Evolutionary conservation across 2,888 invertebrate species (phyloP), one percentile per base, ranked within the genome.

Genomic region (Pogonocherus hispidulus): DNA sequence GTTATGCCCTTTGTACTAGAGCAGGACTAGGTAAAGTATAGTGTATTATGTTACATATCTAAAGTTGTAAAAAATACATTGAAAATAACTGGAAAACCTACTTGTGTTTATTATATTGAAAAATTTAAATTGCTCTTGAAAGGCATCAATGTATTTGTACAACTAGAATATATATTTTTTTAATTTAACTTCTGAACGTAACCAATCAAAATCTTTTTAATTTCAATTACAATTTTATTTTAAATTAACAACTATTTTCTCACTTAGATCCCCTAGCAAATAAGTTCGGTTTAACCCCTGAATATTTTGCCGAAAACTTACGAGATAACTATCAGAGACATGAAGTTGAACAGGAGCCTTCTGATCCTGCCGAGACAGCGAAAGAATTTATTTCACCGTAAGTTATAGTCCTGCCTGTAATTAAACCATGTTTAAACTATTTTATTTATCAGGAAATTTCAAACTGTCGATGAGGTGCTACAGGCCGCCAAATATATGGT

Each of bases 221-320:
- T n/a, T n/a, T n/a, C n/a, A n/a, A n/a, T n/a, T n/a, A n/a, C n/a
- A n/a, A n/a, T n/a, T n/a, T n/a, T n/a, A n/a, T n/a, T n/a, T n/a
- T n/a, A n/a, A n/a, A n/a, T n/a, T n/a, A n/a, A n/a, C n/a, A n/a
- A n/a, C 8, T 37, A 2, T 11, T 37, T 37, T 37, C 2, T 37
- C 60, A 63, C 76, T 16, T 84, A 91, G 94, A 91, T 79, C 91
- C 92, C 0, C 88, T 98, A 49, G 95, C 95, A 1, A 94, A 94
- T 83, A 93, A 93, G 82, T 99, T 98, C 85, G 99, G 99, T 70
- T 86, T 99, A 59, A 91, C 93, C 0, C 96, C 99, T 0, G 96
- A 97, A 82, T 94, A 98, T 85, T 98, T 97, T 84, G 97, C 97
- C 0, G 98, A 98, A 86, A 99, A 99, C 87, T 88, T 99, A 5